These are phyloP conservation scores for Agrochola circellaris DNA, from an alignment of 2,888 invertebrate genomes.

Conservation along the genomic window DNA sequence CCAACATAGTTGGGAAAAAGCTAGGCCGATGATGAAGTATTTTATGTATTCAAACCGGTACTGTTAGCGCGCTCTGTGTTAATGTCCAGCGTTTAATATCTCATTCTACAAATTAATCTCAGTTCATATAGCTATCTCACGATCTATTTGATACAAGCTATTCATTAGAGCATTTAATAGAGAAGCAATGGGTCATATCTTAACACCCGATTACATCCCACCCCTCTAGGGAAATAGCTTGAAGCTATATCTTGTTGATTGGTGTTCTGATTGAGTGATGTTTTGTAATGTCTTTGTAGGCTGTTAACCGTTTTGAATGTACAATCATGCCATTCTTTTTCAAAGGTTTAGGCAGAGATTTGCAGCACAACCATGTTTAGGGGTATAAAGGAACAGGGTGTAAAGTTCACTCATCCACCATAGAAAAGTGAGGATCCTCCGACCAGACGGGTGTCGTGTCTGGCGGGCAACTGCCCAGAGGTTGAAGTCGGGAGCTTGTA, in stretches of 20 bases:
- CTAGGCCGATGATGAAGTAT: too few relatives aligned
- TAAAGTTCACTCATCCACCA: too few relatives aligned
- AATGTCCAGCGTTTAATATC: too few relatives aligned
- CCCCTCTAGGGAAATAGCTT: constrained; percentile 9
- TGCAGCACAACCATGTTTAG: not conserved
- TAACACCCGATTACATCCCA: constrained; percentile 4
- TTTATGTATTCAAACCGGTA: too few relatives aligned
- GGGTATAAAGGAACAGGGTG: too few relatives aligned
- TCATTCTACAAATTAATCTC: not conserved
- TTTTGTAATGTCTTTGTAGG: not conserved
- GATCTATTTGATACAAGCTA: constrained; percentile 8
- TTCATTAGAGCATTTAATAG: constrained; percentile 16
- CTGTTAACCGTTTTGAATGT: not conserved
- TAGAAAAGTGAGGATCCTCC: too few relatives aligned
- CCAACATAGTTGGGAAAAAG: too few relatives aligned
- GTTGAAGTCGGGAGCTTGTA: too few relatives aligned
- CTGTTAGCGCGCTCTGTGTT: too few relatives aligned
- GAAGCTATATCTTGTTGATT: not conserved
- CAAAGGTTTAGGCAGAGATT: not conserved
- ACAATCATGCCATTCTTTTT: not conserved
- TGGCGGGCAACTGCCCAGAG: too few relatives aligned
- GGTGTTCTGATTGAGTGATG: not conserved
- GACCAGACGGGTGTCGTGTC: too few relatives aligned
- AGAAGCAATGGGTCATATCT: not conserved
- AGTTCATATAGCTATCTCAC: constrained; percentile 2